Evolutionary conservation across 2,113 vertebrate species (phyloP), one percentile per base, ranked within the genome.

Genomic region (Mystacornis crossleyi): DNA sequence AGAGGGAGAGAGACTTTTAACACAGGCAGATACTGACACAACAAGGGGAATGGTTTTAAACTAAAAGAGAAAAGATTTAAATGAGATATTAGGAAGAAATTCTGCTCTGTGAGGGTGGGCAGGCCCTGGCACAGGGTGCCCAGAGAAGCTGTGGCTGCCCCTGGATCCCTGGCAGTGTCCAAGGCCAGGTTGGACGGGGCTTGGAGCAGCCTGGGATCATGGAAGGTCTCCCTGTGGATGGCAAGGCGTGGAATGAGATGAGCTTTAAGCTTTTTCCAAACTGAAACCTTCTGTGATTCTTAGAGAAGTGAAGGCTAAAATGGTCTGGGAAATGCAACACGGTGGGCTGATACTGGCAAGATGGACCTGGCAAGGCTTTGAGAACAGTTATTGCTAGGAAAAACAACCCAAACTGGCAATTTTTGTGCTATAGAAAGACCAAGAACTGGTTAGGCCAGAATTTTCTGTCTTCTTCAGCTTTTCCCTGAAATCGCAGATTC

Each of bases 51-150:
- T 25, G 29, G 19, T 29, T 81, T 74, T n/a, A 45, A 81, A 81
- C 29, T 73, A 45, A n/a, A 33, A 58, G 23, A 73, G 29, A 9
- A 43, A 21, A 81, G 0, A 47, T 31, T 67, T 75, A 18, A n/a
- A n/a, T 40, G 4, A 61, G 70, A 25, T 82, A 14, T 53, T 26
- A 4, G n/a, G n/a, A 60, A 40, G 24, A 3, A 74, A 74, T 67
- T n/a, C 2, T 60, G 3, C 29, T 3, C 45, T 61, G 38, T 5
- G 24, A 54, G 24, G 24, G n/a, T 12, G 19, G 5, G 0, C 0
- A 81, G 53, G 47, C 47, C 61, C 45, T 82, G 54, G 38, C 53
- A 82, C n/a, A 74, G 61, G 78, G 2, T 81, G 61, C 38, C 45
- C 78, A 89, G 61, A 34, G 78, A 0, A 66, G 38, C 61, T 89